Evolutionary conservation across 2,888 invertebrate genomes (phyloP), one percentile per base, ranked within the genome.

Genomic region (Rhodophaea formosa): DNA sequence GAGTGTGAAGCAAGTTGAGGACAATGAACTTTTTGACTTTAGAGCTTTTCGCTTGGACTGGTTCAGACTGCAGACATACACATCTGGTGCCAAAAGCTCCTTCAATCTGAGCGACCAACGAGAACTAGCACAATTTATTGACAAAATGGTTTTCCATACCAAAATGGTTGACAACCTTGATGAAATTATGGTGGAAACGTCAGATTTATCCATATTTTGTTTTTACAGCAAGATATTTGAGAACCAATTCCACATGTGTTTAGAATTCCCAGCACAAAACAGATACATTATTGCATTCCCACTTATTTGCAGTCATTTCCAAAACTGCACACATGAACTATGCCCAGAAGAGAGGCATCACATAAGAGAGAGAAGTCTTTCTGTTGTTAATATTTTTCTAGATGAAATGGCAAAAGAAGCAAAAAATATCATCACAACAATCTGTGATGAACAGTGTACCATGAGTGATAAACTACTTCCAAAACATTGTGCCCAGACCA

Each of bases 331-430:
- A 0, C 99, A 99, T 86, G 98, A 99, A 80, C 93, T 99, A 72
- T 99, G 99, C 71, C 99, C 99, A 0, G 99, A 99, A 88, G 99
- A 99, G 88, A 93, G 98, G 58, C 98, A 98, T 86, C 98, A 98
- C 74, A 98, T 99, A 61, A 94, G 98, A 56, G 98, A 99, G 73
- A 93, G 98, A 63, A 98, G 98, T 76, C 92, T 99, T 17, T 98
- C 97, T 30, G 97, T 99, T 45, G 99, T 99, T 0, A 99, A 99
- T 76, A 96, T 98, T 93, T 99, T 98, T 80, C 91, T 99, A 58
- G 99, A 99, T 80, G 99, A 99, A 90, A 99, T 99, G 97, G 97
- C 99, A 0, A 98, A 98, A 83, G 99, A 99, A 84, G 98, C 98
- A 0, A 98, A 99, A 83, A 99, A 99, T 80, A 99, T 99, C 43